These are phyloP conservation scores for Pyrgilauda ruficollis DNA, from an alignment of 2,113 vertebrate genomes.

Conservation along the genomic window DNA sequence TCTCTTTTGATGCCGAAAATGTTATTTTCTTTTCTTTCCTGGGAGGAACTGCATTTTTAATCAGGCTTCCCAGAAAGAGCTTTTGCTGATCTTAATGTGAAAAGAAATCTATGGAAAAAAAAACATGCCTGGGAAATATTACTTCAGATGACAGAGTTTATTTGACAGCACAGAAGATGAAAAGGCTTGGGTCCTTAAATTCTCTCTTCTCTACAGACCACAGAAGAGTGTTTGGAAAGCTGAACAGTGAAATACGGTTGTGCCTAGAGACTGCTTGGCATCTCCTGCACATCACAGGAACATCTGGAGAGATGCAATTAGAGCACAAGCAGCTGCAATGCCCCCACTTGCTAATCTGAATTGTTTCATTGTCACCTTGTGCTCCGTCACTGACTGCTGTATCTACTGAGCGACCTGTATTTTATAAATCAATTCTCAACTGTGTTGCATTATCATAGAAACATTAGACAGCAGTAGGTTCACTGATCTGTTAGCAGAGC, in stretches of 20 bases:
- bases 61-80: conserved; percentile 42
- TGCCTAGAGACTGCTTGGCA: neutral
- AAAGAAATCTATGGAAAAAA: conserved; percentile 32
- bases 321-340: conserved; percentile 4
- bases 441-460: neutral
- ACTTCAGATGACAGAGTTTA: conserved; percentile 40
- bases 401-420: neutral
- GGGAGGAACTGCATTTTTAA: conserved; percentile 53
- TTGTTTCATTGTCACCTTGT: neutral
- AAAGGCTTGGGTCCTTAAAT: conserved; percentile 17
- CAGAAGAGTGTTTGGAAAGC: neutral
- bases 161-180: conserved; percentile 28
- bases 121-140: conserved; percentile 35
- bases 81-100: conserved; percentile 45
- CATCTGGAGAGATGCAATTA: conserved; percentile 29
- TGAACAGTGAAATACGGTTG: neutral
- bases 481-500: neutral
- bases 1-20: conserved; percentile 27
- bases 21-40: conserved; percentile 41
- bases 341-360: neutral
- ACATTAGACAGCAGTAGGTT: neutral
- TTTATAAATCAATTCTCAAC: neutral
- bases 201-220: neutral
- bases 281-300: neutral
- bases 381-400: neutral